These are phyloP conservation scores for Dynastes maya DNA, from an alignment of 2,888 invertebrate species.

Conservation along the genomic window DNA sequence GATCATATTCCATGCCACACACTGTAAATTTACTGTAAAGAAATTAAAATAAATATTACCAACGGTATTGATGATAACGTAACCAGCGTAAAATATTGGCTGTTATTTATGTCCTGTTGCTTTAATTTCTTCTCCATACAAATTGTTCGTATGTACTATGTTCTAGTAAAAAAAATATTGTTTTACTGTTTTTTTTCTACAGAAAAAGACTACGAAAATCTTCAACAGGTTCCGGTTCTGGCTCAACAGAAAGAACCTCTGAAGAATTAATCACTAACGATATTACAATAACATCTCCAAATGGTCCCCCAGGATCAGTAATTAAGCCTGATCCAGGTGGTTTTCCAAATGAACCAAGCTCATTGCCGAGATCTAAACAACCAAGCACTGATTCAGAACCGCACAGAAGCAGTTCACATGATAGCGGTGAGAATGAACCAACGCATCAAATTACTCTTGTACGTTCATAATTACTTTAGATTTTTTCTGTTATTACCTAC, in stretches of 20 bases:
- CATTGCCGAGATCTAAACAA: slow-evolving; percentile 63
- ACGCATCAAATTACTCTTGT: slow-evolving; percentile 68
- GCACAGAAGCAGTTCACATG: slow-evolving; percentile 73
- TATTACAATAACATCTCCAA: slow-evolving; percentile 71
- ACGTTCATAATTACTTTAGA: slow-evolving; percentile 51
- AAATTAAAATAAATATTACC: too few relatives aligned
- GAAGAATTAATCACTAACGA: slow-evolving; percentile 68
- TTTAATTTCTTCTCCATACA: background rate
- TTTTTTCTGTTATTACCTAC: background rate
- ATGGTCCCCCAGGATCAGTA: slow-evolving; percentile 67
- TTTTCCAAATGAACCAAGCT: slow-evolving; percentile 61
- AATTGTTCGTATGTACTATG: background rate
- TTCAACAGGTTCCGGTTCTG: slow-evolving; percentile 76
- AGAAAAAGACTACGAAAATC: slow-evolving; percentile 79
- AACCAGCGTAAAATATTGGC: too few relatives aligned
- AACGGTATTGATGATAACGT: too few relatives aligned
- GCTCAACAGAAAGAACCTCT: slow-evolving; percentile 73
- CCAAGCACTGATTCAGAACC: slow-evolving; percentile 68
- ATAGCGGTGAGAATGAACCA: slow-evolving; percentile 71
- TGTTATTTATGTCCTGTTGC: background rate
- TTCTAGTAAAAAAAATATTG: slow-evolving; percentile 29
- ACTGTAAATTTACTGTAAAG: too few relatives aligned
- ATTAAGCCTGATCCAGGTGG: slow-evolving; percentile 69
- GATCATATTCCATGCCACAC: background rate
- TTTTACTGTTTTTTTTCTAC: slow-evolving; percentile 36